A percentile compares a stretch with the other conserved stretches of the same genome.
Evolutionary conservation across 2,113 vertebrate species (phyloP).

Genomic region (Misgurnus anguillicaudatus): DNA sequence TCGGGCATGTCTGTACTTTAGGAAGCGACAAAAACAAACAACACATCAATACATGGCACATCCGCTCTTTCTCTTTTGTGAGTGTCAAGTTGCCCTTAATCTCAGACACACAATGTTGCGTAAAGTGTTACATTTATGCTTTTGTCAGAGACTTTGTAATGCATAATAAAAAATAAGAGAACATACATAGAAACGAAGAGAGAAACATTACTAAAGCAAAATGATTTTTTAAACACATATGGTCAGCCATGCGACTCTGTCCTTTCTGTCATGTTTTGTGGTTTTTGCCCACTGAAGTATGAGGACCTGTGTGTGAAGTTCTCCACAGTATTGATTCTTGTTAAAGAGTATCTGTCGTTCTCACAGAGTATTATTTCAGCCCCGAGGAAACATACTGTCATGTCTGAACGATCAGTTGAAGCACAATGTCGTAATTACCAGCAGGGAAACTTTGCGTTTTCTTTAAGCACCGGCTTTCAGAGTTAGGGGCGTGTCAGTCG

Average conservation of each 20-base stretch:
- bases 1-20: neutral
- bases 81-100: neutral
- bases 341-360: neutral
- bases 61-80: neutral
- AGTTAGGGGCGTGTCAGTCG: too few species aligned
- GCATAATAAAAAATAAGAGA: neutral
- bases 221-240: neutral
- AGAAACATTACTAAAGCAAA: neutral
- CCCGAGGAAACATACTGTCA: neutral
- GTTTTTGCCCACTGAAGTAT: neutral
- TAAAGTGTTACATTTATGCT: too few species aligned
- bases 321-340: neutral
- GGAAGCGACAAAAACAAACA: neutral
- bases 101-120: neutral
- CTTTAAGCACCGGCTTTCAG: too few species aligned
- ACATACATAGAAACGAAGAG: neutral
- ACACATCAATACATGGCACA: neutral
- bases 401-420: too few species aligned
- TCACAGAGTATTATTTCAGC: neutral
- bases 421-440: too few species aligned
- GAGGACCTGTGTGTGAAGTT: neutral
- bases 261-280: neutral
- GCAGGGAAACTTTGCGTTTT: too few species aligned
- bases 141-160: too few species aligned
- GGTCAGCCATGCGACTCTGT: neutral